These are phyloP conservation scores for Sarcophaga variegata DNA, from an alignment of 2,888 invertebrate species.

Conservation along the genomic window DNA sequence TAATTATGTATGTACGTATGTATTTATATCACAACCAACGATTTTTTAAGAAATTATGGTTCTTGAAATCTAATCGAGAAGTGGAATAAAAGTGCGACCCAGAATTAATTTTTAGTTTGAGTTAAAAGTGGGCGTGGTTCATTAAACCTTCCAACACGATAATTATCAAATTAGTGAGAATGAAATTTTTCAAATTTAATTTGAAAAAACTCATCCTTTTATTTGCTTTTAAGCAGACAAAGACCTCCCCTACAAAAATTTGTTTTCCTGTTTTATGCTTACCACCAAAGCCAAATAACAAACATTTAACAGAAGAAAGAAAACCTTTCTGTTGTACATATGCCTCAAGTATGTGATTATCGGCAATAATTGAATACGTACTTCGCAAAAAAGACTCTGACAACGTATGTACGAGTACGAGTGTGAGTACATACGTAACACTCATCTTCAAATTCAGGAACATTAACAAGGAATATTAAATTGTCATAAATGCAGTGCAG, in stretches of 20 bases:
- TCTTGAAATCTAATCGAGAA: no score
- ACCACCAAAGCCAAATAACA: slow-evolving; percentile 30
- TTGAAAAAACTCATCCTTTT: no score
- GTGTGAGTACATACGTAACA: slow-evolving; percentile 25
- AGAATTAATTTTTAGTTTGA: no score
- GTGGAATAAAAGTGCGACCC: no score
- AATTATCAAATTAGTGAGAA: no score
- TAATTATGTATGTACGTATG: no score
- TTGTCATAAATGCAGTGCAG: slow-evolving; percentile 50
- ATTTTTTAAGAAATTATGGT: no score
- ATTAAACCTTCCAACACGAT: no score
- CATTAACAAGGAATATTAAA: slow-evolving; percentile 57
- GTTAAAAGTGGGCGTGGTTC: no score
- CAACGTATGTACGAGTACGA: no score
- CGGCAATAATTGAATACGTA: slow-evolving; percentile 66
- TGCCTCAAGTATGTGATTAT: slow-evolving; percentile 66
- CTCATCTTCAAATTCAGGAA: slow-evolving; percentile 52
- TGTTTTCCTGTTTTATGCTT: neutral
- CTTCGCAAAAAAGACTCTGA: slow-evolving; percentile 22
- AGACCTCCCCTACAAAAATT: neutral
- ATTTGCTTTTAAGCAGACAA: neutral
- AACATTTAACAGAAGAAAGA: slow-evolving; percentile 56
- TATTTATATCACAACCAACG: no score
- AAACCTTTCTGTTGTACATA: slow-evolving; percentile 1
- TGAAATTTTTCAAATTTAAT: no score